Evolutionary conservation across 37 sponge, comb jelly and placozoan genomes (phyloP), one percentile per base, ranked within the genome.

Genomic region (Mnemiopsis leidyi): DNA sequence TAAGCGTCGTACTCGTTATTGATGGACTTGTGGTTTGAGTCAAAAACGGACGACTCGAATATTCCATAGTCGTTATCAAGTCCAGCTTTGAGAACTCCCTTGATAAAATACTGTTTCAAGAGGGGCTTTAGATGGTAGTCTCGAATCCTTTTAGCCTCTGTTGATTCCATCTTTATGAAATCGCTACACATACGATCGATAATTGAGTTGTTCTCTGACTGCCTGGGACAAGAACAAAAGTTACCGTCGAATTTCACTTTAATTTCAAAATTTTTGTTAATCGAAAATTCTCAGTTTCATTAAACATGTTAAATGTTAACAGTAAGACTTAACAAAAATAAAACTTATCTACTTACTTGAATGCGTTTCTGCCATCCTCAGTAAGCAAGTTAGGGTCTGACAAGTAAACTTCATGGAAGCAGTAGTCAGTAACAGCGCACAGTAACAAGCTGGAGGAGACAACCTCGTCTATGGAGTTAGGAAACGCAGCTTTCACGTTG

Each of bases 41-140:
- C 90, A 61, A 85, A 85, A n/a, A 40, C 35, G 61, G 36, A 32
- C 2, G 38, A 40, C 24, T 85, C 90, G 61, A 85, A 85, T 85
- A 85, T 85, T n/a, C 90, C 90, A 3, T 3, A 3, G 30, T 85
- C 90, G 36, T 85, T 85, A 2, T 85, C 90, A 5, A 85, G 90
- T 21, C 90, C 90, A 18, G 61, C 90, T 39, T 39, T 85, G 5
- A 85, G 29, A 32, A 85, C 36, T 33, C 61, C 40, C 35, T 85
- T 35, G 90, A 85, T 85, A 61, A 85, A 85, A 37, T 32, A 85
- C 48, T 85, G 40, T 33, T 85, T 85, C n/a, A 85, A 25, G 0
- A 85, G 90, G 39, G 90, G 90, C n/a, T 85, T 85, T 18, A 85
- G 48, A 28, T 85, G 90, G 90, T 85, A 85, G 61, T 85, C 90